A percentile compares a stretch with the other conserved stretches of the same genome.
Conservation (phyloP, 2,113 vertebrate species). For the Petrocephalus microphthalmus region DNA sequence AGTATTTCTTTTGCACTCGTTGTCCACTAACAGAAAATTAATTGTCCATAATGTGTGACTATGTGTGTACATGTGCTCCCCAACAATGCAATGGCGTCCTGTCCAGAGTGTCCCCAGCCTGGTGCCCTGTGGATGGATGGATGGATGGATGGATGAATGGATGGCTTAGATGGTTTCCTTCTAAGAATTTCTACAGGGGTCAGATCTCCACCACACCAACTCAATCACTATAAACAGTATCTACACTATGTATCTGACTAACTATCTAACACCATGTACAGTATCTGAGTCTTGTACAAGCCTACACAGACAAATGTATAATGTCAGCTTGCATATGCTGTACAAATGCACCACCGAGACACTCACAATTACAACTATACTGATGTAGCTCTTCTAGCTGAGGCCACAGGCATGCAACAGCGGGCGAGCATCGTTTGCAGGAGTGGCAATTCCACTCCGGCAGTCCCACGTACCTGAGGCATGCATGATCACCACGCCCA, state of each 20-base stretch:
- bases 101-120: background rate
- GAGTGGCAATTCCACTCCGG: background rate
- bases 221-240: background rate
- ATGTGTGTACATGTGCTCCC: background rate
- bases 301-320: background rate
- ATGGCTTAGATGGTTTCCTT: no score
- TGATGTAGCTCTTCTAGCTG: background rate
- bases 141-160: background rate
- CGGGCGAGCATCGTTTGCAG: background rate
- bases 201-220: background rate
- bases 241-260: no score
- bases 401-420: background rate
- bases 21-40: background rate
- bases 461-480: slow-evolving; percentile 34
- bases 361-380: background rate
- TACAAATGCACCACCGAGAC: background rate
- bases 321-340: background rate
- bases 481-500: slow-evolving; percentile 39
- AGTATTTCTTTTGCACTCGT: background rate
- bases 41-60: background rate
- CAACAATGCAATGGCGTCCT: background rate
- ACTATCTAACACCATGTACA: no score
- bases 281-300: background rate
- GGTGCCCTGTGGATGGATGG: background rate
- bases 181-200: background rate